Conservation (phyloP, 2,888 invertebrate genomes). For the Andrena chrysosceles region DNA sequence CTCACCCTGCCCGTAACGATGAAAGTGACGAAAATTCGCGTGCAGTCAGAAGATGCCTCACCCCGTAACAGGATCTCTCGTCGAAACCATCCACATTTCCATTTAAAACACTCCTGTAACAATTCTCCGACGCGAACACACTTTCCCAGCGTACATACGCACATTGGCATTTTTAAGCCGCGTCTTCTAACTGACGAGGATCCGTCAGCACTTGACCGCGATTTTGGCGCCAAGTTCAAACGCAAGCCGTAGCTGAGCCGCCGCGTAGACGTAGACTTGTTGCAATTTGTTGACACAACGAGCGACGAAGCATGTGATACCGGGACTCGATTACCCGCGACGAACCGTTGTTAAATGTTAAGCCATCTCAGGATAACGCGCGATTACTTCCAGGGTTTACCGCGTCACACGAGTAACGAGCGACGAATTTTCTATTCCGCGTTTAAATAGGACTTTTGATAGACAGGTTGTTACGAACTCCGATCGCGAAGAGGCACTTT, state of each 20-base stretch:
- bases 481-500: conserved; percentile 37
- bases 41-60: neutral
- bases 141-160: neutral
- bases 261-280: conserved; percentile 23
- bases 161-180: conserved; percentile 9
- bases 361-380: conserved; percentile 47
- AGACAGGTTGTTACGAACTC: neutral
- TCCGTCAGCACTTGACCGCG: neutral
- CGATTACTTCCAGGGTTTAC: conserved; percentile 36
- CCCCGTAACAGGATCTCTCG: neutral
- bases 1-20: neutral
- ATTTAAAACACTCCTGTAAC: neutral
- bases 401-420: conserved; percentile 18
- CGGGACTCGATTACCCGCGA: conserved; percentile 29
- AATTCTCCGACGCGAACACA: neutral
- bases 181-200: neutral
- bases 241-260: conserved; percentile 3
- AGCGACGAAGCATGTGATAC: conserved; percentile 54
- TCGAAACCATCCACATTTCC: neutral
- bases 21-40: neutral
- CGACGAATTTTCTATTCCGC: conserved; percentile 35
- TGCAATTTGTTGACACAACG: conserved; percentile 32
- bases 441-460: conserved; percentile 30
- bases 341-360: conserved; percentile 32
- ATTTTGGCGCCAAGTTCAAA: conserved; percentile 37